Evolutionary conservation across 2,797 vertebrate genomes (phyloP).

Genomic region (Chromis chromis): DNA sequence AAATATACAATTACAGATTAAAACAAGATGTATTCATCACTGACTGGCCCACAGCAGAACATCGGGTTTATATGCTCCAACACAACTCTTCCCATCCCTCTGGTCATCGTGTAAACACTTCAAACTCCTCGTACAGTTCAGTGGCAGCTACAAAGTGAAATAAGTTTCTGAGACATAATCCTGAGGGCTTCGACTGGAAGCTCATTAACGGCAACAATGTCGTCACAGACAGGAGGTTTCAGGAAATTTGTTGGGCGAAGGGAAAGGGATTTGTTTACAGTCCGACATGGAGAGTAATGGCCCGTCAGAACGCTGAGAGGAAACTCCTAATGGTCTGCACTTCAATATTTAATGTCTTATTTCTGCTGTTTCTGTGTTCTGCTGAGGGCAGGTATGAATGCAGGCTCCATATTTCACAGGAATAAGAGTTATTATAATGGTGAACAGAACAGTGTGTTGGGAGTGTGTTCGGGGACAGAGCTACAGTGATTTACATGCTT

Average conservation of each 20-base stretch:
- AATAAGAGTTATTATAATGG: conserved; percentile 64
- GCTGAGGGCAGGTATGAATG: conserved; percentile 66
- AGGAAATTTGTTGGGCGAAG: conserved; percentile 53
- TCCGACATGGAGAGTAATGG: conserved; percentile 75
- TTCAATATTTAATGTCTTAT: conserved; percentile 83
- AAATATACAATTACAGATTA: conserved; percentile 19
- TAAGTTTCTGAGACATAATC: conserved; percentile 22
- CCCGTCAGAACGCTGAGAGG: conserved; percentile 69
- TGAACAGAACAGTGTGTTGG: conserved; percentile 47
- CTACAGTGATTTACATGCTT: conserved; percentile 42
- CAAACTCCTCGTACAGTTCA: background rate
- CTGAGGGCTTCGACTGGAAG: conserved; percentile 34
- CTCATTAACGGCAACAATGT: conserved; percentile 64
- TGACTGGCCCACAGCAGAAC: conserved; percentile 10
- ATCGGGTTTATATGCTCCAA: background rate
- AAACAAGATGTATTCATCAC: conserved; percentile 9
- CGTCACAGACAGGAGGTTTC: conserved; percentile 54
- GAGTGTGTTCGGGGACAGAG: conserved; percentile 46
- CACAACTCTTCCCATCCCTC: conserved; percentile 10
- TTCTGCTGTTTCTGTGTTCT: conserved; percentile 69
- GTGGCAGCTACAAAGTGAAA: conserved; percentile 21
- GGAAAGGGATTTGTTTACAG: conserved; percentile 62
- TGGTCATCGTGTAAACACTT: conserved; percentile 41
- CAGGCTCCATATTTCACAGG: conserved; percentile 66
- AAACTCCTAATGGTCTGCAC: conserved; percentile 78